A percentile compares a stretch with the other conserved stretches of the same genome.
Evolutionary conservation across 2,797 vertebrate genomes (phyloP).

Genomic region (Pipistrellus nathusii): DNA sequence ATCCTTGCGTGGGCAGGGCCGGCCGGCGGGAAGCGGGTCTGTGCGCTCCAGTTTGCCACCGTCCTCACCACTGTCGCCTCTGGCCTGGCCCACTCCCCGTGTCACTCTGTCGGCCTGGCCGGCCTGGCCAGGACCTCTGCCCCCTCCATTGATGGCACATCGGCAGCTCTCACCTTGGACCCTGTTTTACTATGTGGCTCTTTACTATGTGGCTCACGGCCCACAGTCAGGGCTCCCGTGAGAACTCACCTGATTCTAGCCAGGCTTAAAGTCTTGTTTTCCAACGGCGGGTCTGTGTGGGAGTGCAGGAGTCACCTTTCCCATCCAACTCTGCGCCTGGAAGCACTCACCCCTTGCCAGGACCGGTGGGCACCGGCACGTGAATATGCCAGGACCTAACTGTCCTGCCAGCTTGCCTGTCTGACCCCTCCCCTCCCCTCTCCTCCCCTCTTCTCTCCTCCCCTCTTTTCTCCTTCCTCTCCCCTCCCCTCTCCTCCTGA

Average conservation of each 20-base stretch:
- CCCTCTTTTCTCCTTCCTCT: neutral
- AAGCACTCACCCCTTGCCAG: neutral
- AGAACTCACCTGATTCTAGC: neutral
- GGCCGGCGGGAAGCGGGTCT: neutral
- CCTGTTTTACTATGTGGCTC: neutral
- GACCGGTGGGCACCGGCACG: accelerated
- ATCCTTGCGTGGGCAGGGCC: neutral
- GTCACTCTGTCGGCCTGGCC: too few relatives aligned
- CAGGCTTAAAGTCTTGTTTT: neutral
- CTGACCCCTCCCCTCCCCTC: neutral
- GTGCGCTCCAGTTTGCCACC: accelerated
- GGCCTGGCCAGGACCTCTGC: neutral
- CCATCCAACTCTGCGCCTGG: neutral
- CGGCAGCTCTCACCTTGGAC: neutral
- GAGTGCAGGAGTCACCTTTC: neutral
- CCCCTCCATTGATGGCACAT: neutral
- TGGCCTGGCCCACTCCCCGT: neutral
- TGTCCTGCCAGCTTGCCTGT: conserved; percentile 2
- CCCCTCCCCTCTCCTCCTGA: neutral
- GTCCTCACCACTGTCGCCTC: neutral
- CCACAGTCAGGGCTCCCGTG: neutral
- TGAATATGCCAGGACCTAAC: neutral
- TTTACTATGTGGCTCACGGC: neutral
- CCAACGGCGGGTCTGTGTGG: neutral
- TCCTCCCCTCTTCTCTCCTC: neutral